phyloP scores from a whole-genome alignment of 2,113 vertebrate species.

The Hydrolagus affinis region DNA sequence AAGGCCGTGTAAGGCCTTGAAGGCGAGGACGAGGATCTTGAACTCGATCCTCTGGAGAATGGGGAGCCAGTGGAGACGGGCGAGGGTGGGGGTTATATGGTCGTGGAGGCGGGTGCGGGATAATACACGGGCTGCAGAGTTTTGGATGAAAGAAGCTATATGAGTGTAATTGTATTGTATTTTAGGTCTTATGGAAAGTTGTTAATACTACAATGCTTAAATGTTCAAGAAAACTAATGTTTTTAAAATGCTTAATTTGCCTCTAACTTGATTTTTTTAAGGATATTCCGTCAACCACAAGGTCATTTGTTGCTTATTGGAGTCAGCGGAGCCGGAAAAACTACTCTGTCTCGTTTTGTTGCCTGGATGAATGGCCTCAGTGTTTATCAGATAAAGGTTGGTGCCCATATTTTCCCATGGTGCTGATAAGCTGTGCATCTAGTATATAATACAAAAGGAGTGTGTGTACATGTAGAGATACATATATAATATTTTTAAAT shows the following conservation, averaged over 20 bases:
- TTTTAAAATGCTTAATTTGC: not conserved
- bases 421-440: not conserved
- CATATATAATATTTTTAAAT: not conserved
- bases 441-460: not conserved
- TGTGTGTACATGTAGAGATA: not conserved
- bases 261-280: slow-evolving; percentile 36
- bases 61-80: too few species aligned
- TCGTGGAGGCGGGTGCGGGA: too few species aligned
- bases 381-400: slow-evolving; percentile 96
- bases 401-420: slow-evolving; percentile 29
- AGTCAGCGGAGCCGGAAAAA: slow-evolving; percentile 94
- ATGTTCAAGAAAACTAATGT: not conserved
- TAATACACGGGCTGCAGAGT: too few species aligned
- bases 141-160: too few species aligned
- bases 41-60: too few species aligned
- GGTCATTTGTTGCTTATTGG: slow-evolving; percentile 93
- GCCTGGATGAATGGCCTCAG: slow-evolving; percentile 98
- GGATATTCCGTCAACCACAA: slow-evolving; percentile 97
- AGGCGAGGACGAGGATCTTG: too few species aligned
- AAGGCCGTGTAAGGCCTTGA: too few species aligned
- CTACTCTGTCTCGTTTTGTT: slow-evolving; percentile 90
- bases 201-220: too few species aligned
- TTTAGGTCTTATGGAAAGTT: too few species aligned
- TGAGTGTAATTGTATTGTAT: too few species aligned
- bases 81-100: too few species aligned